Conservation (phyloP, 1,140 invertebrate species). For the Grapholita molesta region DNA sequence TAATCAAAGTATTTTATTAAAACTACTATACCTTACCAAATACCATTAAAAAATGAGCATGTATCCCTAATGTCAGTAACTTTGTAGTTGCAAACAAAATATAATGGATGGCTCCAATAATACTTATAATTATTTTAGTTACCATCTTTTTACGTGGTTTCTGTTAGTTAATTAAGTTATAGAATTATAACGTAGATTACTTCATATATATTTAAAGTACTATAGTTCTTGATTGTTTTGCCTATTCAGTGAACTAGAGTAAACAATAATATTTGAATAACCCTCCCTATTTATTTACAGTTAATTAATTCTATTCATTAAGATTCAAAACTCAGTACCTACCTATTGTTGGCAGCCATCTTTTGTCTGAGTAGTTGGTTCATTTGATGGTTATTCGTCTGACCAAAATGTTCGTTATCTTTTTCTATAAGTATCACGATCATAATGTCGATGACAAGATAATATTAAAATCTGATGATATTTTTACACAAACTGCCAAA, state of each 20-base stretch:
- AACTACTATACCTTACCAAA: no score
- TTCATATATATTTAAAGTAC: background rate
- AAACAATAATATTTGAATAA: slow-evolving; percentile 3
- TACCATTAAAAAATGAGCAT: no score
- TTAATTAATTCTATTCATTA: slow-evolving; percentile 9
- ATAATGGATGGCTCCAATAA: no score
- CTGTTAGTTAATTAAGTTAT: no score
- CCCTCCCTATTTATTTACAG: background rate
- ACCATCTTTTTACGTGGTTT: no score
- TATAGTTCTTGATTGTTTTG: background rate
- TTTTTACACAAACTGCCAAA: slow-evolving; percentile 2
- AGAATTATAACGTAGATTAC: no score
- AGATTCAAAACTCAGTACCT: background rate
- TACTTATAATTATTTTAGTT: no score
- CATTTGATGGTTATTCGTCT: background rate
- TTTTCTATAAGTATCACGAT: background rate
- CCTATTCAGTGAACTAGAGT: slow-evolving; percentile 26
- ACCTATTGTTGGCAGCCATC: background rate
- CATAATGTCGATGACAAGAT: background rate
- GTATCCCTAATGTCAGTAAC: no score
- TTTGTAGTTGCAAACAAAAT: no score
- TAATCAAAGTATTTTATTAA: no score
- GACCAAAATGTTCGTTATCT: background rate
- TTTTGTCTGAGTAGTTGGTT: background rate
- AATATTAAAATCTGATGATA: background rate